phyloP scores from a whole-genome alignment of 1,140 invertebrate genomes.

The Sitobion miscanthi region DNA sequence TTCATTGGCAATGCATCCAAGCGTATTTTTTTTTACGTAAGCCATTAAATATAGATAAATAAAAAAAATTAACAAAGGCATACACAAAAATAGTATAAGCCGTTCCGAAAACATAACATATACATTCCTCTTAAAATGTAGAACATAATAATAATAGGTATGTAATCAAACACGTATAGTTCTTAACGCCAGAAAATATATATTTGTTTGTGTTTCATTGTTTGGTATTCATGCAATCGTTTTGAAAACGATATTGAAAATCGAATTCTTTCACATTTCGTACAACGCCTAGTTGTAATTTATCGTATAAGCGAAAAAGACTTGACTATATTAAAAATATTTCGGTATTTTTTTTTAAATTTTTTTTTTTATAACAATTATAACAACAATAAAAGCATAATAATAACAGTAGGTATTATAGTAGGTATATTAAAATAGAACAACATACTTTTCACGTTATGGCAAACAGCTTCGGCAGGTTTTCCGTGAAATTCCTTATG shows the following conservation, averaged over 20 bases:
- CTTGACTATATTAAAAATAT: background rate
- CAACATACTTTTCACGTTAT: background rate
- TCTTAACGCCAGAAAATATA: background rate
- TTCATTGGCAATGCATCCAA: background rate
- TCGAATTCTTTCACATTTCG: background rate
- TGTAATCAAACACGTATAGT: background rate
- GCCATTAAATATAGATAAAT: background rate
- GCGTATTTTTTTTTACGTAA: background rate
- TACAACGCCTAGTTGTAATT: background rate
- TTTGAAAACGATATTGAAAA: background rate
- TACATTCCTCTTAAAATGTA: constrained; percentile 28
- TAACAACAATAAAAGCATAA: background rate
- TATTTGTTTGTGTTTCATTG: background rate
- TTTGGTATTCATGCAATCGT: background rate
- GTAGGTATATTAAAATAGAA: background rate
- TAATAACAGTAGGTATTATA: background rate
- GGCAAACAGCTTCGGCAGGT: background rate
- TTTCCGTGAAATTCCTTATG: background rate
- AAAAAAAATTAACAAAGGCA: constrained; percentile 1
- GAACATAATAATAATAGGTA: background rate
- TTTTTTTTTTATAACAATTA: background rate
- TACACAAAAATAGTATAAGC: constrained; percentile 6
- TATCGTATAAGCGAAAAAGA: background rate
- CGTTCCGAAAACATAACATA: background rate
- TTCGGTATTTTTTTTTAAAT: background rate